Evolutionary conservation across 1,140 invertebrate species (phyloP), one percentile per base, ranked within the genome.

Genomic region (Drosophila elegans): DNA sequence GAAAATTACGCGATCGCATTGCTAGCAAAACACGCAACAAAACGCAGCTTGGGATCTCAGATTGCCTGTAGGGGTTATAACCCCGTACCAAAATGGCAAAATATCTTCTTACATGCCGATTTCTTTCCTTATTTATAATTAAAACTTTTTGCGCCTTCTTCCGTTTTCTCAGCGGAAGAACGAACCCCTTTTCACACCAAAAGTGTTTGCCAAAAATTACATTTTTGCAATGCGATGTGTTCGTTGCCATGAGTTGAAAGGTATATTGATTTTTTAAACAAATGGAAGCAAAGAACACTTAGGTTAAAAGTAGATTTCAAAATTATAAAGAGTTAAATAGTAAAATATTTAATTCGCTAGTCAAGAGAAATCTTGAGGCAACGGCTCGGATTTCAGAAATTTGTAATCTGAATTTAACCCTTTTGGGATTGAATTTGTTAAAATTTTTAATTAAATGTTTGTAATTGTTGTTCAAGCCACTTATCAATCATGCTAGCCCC

Each of bases 1-100:
- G 75, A 78, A 78, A 78, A 78, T 78, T 78, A 78, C 75, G 66
- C 74, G 46, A 41, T 54, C 55, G 52, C 57, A 72, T 38, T 48
- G 64, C n/a, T 13, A 44, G 36, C 45, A 69, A 69, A 71, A 71
- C 49, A 69, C 67, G 42, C 49, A 71, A 69, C 27, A 56, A 36
- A 57, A 69, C 27, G 39, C 49, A 56, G 25, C 16, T 38, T 12
- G 21, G 13, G 42, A 10, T 29, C 60, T 45, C 46, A 34, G 29
- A 67, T 39, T 54, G 64, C 38, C 64, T 57, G 16, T 21, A 21
- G 16, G 16, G 16, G 16, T 21, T 21, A 25, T 49, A 36, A 57
- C 44, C 64, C 66, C 36, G 11, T 16, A 9, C 42, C 2, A n/a
- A 32, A 27, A 38, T 44, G 29, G 16, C 10, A 72, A 36, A 25